These are phyloP conservation scores for Seira sanloemensis DNA, from an alignment of 2,888 invertebrate genomes.

Conservation along the genomic window DNA sequence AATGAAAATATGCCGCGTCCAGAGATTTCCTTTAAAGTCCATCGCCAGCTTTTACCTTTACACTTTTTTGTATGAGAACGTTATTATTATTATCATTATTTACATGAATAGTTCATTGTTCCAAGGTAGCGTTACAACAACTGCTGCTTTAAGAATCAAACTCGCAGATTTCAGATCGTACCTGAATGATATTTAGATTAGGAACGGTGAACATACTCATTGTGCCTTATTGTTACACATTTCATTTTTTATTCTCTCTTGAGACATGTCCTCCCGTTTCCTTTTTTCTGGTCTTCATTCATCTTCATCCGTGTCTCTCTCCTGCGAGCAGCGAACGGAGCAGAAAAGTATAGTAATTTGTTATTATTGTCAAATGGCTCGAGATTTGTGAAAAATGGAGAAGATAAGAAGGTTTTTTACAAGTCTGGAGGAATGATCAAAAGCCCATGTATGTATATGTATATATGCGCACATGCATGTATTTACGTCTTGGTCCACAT, in stretches of 20 bases:
- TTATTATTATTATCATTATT: background rate
- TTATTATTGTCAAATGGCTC: slow-evolving; percentile 30
- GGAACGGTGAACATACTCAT: slow-evolving; percentile 51
- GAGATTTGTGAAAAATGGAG: background rate
- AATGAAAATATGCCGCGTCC: slow-evolving; percentile 36
- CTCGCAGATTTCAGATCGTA: background rate
- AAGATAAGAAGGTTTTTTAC: background rate
- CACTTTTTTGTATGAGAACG: background rate
- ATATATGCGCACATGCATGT: slow-evolving; percentile 9
- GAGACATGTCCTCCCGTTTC: slow-evolving; percentile 53
- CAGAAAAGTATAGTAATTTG: slow-evolving; percentile 50
- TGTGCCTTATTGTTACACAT: slow-evolving; percentile 51
- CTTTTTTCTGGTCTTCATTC: slow-evolving; percentile 38
- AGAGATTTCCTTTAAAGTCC: background rate
- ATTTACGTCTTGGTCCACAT: background rate
- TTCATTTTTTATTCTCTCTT: slow-evolving; percentile 24
- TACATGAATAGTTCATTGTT: background rate
- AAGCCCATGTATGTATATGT: background rate
- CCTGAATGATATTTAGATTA: slow-evolving; percentile 60
- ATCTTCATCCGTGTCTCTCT: background rate
- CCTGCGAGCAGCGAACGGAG: background rate
- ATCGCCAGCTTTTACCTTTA: background rate
- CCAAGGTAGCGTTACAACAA: background rate
- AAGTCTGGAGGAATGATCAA: background rate
- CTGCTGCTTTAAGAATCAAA: background rate